phyloP scores from a whole-genome alignment of 2,888 invertebrate genomes.

The Polydesmus complanatus region DNA sequence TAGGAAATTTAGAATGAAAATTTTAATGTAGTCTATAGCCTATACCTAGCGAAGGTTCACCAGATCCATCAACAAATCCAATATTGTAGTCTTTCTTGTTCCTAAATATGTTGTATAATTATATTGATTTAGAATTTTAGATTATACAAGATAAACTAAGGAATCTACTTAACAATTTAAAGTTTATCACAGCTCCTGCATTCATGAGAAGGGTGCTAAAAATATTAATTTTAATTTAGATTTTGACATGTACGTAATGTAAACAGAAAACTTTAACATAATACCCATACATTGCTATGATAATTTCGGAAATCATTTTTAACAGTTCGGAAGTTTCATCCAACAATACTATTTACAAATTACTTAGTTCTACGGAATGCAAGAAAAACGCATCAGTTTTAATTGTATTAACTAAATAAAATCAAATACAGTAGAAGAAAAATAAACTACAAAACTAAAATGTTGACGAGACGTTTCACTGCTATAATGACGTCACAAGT shows the following conservation, averaged over 20 bases:
- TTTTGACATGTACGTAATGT: no score
- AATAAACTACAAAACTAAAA: no score
- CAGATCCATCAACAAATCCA: background rate
- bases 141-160: background rate
- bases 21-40: no score
- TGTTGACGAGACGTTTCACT: no score
- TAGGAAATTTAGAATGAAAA: background rate
- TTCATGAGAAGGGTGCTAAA: slow-evolving; percentile 6
- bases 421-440: no score
- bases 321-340: no score
- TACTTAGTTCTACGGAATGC: no score
- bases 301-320: slow-evolving; percentile 12
- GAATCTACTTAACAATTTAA: slow-evolving; percentile 8
- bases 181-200: slow-evolving; percentile 8
- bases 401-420: no score
- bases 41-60: slow-evolving; percentile 3
- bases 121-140: background rate
- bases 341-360: no score
- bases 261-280: background rate
- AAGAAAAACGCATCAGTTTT: no score
- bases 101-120: background rate
- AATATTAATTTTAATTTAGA: background rate
- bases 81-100: background rate
- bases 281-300: slow-evolving; percentile 7
- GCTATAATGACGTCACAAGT: no score